Percentiles rank a stretch among this genome's conserved stretches.
Evolutionary conservation across 2,888 invertebrate species (phyloP).

Genomic region (Hoplodrina ambigua): DNA sequence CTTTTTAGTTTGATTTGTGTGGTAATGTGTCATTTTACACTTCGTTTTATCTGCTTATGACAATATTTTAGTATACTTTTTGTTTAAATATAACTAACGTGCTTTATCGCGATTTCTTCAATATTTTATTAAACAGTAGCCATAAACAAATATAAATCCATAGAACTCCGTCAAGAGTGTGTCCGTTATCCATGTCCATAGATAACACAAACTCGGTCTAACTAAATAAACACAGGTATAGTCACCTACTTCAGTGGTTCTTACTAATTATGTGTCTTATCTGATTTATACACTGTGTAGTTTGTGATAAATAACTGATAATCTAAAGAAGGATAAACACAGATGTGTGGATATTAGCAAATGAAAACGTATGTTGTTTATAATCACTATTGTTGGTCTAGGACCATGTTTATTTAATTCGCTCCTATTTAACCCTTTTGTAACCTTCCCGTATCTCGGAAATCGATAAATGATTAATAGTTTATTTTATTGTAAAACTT

Average conservation of each 20-base stretch:
- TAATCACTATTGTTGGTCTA: no score
- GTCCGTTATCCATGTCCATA: slow-evolving; percentile 21
- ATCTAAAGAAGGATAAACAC: slow-evolving; percentile 19
- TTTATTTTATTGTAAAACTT: no score
- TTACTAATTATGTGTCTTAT: slow-evolving; percentile 35
- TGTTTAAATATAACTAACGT: not conserved
- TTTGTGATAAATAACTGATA: slow-evolving; percentile 2
- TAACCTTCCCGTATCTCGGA: no score
- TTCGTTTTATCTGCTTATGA: no score
- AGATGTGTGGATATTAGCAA: slow-evolving; percentile 1
- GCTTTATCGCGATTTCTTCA: not conserved
- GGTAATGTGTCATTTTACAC: no score
- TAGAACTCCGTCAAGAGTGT: slow-evolving; percentile 1
- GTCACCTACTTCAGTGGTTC: not conserved
- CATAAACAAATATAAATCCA: slow-evolving; percentile 12
- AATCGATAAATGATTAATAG: no score
- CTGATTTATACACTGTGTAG: slow-evolving; percentile 26
- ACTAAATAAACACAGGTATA: slow-evolving; percentile 36
- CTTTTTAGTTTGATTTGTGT: no score
- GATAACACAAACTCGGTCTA: slow-evolving; percentile 34
- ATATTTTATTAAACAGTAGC: not conserved
- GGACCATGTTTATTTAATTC: no score
- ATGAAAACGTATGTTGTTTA: no score
- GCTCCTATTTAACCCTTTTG: no score
- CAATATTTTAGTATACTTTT: not conserved